These are phyloP conservation scores for Peromyscus nudipes DNA, from an alignment of 2,797 vertebrate genomes.

Conservation along the genomic window DNA sequence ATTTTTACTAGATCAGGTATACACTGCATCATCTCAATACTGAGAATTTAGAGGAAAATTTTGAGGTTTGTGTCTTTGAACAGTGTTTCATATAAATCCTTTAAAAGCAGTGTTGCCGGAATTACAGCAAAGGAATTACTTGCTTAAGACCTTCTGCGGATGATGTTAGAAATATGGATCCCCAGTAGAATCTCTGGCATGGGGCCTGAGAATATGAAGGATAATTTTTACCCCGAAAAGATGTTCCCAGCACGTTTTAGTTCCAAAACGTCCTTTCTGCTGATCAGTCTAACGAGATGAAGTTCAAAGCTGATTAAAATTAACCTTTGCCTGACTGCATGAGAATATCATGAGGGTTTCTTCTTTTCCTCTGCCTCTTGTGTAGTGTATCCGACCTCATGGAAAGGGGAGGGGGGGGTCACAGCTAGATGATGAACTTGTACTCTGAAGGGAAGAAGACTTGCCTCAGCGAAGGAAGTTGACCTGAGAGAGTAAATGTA, in stretches of 20 bases:
- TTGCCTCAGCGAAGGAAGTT: neutral
- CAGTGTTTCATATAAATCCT: neutral
- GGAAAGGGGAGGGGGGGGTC: neutral
- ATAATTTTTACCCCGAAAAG: neutral
- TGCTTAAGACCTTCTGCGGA: neutral
- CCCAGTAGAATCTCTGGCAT: neutral
- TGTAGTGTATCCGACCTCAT: neutral
- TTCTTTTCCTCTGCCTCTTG: neutral
- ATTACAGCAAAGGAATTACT: neutral
- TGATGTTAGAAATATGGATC: neutral
- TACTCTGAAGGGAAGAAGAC: neutral
- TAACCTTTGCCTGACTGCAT: neutral
- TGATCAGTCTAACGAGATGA: neutral
- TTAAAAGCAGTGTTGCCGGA: constrained; percentile 46
- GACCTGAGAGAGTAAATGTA: neutral
- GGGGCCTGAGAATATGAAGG: neutral
- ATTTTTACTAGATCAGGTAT: neutral
- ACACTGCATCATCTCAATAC: neutral
- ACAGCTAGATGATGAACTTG: neutral
- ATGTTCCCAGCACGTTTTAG: neutral
- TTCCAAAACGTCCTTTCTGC: neutral
- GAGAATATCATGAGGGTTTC: neutral
- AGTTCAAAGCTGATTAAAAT: constrained; percentile 30
- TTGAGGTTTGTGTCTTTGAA: neutral
- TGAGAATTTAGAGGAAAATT: neutral